Base-by-base conservation (phyloP, 2,888 invertebrate genomes). In the Brachylomia viminalis region DNA sequence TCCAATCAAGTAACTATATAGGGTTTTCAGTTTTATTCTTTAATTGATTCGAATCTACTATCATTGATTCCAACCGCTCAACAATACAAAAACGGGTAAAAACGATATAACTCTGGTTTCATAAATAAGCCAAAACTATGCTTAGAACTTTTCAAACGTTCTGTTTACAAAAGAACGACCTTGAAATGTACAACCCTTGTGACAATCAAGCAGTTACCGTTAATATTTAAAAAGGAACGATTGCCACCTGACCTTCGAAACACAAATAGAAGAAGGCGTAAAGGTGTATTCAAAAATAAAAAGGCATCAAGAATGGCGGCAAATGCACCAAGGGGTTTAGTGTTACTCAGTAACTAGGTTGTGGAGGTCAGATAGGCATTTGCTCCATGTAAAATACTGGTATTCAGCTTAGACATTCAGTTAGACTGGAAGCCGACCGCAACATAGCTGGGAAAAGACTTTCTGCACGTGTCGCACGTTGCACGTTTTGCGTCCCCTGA, bases 211-310 rank as follows among this genome's bases (percentile, higher is more conserved):
- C 27, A 33, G 33, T 59, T 52, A 7, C 27, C 67, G 56, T 47
- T 23, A 75, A 47, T 75, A 30, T 75, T 56, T 23, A 47, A 66
- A 66, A 27, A 47, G 10, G 13, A 78, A 65, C 10, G 27, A 17
- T 13, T 47, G 52, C 4, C 8, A 23, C 6, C 27, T 45, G 17
- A 23, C 78, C 78, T 78, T 30, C 45, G 47, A 33, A 49, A 2
- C 33, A 64, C 52, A 56, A 78, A 47, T 78, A 56, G 20, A 38
- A 27, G 15, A 17, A 45, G 13, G 70, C 49, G 20, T 64, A 33
- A n/a, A 42, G 20, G 23, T 8, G 33, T 67, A 23, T 49, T n/a
- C 33, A 20, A 56, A 15, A 58, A n/a, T 6, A 5, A 6, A 13
- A 56, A 56, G 3, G 2, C n/a, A 2, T n/a, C 17, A n/a, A 17